These are phyloP conservation scores for Tribolium freemani DNA, from an alignment of 2,888 invertebrate genomes.

Conservation along the genomic window DNA sequence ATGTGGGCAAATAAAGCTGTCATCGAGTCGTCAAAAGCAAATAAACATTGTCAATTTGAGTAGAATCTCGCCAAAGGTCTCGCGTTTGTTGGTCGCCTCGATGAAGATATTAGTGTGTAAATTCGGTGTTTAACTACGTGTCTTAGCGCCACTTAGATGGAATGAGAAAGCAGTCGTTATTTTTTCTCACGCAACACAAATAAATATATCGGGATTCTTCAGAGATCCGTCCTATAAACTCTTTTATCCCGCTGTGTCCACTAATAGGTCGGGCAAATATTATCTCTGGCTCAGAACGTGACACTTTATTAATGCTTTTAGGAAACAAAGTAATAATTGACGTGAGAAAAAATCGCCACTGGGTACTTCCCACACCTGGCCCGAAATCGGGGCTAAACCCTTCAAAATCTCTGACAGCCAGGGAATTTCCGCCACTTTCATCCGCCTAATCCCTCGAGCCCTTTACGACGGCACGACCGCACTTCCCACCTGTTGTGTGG, in stretches of 20 bases:
- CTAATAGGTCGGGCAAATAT: slow-evolving; percentile 46
- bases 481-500: neutral
- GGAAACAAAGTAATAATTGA: slow-evolving; percentile 41
- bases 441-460: neutral
- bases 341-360: slow-evolving; percentile 34
- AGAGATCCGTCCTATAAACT: slow-evolving; percentile 37
- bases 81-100: neutral
- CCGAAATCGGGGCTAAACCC: slow-evolving; percentile 3
- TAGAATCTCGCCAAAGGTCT: neutral
- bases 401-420: neutral
- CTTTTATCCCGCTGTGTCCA: slow-evolving; percentile 43
- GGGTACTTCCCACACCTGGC: neutral
- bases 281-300: slow-evolving; percentile 43
- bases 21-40: neutral
- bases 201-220: slow-evolving; percentile 43
- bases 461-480: neutral
- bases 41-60: neutral
- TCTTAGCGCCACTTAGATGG: slow-evolving; percentile 26
- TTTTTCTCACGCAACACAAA: slow-evolving; percentile 46
- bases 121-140: slow-evolving; percentile 8
- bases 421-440: slow-evolving; percentile 3
- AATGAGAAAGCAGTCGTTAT: slow-evolving; percentile 38
- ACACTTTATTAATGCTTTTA: slow-evolving; percentile 45
- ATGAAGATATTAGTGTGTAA: slow-evolving; percentile 8
- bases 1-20: neutral